Conservation (phyloP, 1,140 invertebrate genomes). For the Caenorhabditis inopinata region DNA sequence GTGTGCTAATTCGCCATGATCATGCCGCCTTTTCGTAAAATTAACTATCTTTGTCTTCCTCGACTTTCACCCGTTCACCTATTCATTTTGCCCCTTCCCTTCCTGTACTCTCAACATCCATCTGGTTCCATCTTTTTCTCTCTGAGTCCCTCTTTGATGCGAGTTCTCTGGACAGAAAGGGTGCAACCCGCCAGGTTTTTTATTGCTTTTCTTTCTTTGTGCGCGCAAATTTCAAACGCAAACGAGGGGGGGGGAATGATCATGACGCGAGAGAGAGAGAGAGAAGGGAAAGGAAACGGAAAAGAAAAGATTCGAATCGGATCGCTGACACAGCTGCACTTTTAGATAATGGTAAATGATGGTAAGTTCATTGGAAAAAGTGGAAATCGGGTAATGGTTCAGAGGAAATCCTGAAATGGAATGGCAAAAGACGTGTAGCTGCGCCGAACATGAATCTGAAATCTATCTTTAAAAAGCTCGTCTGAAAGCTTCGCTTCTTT, state of each 20-base stretch:
- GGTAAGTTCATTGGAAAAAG: too few species aligned
- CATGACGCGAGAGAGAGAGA: background rate
- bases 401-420: too few species aligned
- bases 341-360: background rate
- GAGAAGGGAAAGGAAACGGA: background rate
- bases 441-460: too few species aligned
- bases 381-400: too few species aligned
- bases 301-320: conserved; percentile 27
- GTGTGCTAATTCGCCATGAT: too few species aligned
- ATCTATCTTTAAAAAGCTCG: too few species aligned
- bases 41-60: conserved; percentile 12
- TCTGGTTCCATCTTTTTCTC: background rate
- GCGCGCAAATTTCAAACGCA: conserved; percentile 22
- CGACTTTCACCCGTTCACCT: background rate
- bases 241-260: background rate
- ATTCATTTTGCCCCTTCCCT: background rate
- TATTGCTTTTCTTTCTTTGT: conserved; percentile 34
- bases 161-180: background rate
- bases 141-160: background rate
- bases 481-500: too few species aligned
- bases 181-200: conserved; percentile 23
- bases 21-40: background rate
- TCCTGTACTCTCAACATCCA: background rate
- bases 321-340: background rate
- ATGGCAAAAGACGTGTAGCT: too few species aligned